Evolutionary conservation across 2,888 invertebrate genomes (phyloP), one percentile per base, ranked within the genome.

Genomic region (Megaustenia siamemsis): DNA sequence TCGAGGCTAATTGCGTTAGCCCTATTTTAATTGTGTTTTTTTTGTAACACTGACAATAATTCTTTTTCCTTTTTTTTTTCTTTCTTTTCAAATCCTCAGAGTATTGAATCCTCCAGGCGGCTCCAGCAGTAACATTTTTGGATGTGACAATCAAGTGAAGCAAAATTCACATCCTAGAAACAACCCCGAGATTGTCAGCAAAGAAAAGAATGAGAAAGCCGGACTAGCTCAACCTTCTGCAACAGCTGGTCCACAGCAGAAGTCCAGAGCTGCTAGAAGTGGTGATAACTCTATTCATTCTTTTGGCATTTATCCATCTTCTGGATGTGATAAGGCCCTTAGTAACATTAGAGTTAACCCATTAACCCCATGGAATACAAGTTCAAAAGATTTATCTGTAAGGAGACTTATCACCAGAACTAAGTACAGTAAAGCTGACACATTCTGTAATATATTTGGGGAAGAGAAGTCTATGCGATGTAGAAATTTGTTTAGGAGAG

Each of bases 61-160:
- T n/a, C n/a, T n/a, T n/a, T n/a, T n/a, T n/a, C n/a, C n/a, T n/a
- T n/a, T n/a, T n/a, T n/a, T n/a, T 63, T 63, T 32, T 63, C 15
- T 15, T 45, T 73, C 15, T 1, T 32, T 2, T 32, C 49, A 6
- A 32, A 32, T 49, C 73, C 49, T 15, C 86, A 92, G 92, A 82
- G 91, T 92, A 21, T 79, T 91, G 79, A 88, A 87, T 69, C 91
- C 92, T 40, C 92, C 92, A 76, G 91, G 92, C 56, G 92, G 92
- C 71, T 89, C 86, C 24, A 90, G 90, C 24, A 92, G 90, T 87
- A 90, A 91, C 84, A 91, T 91, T 32, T 92, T 92, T 88, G 91
- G 85, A 12, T 73, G 18, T 73, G 83, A 45, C 76, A 79, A 32
- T 53, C 82, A 63, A 81, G 86, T 38, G 78, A 87, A 8, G 81